These are phyloP conservation scores for Mycteria americana DNA, from an alignment of 2,797 vertebrate species.

Conservation along the genomic window DNA sequence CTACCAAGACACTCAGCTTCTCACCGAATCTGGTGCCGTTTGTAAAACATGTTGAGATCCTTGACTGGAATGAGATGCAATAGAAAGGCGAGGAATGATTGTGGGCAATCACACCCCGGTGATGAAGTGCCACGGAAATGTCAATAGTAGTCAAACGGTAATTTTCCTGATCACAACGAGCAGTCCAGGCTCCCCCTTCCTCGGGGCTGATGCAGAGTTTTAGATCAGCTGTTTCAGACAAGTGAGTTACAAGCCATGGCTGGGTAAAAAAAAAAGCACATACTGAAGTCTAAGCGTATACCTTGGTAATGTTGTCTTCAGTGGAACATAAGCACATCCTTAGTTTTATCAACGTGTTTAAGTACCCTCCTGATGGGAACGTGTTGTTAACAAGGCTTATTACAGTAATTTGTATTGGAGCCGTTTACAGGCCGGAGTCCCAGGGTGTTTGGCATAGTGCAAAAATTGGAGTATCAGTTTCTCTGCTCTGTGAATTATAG, in stretches of 20 bases:
- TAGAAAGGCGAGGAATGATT: not conserved
- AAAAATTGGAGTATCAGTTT: not conserved
- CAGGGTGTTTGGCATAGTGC: not conserved
- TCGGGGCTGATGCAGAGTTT: not conserved
- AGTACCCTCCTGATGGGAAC: not conserved
- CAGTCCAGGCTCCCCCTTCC: not conserved
- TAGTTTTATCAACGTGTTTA: not conserved
- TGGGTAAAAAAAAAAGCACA: not conserved
- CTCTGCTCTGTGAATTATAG: not conserved
- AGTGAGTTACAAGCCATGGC: not conserved
- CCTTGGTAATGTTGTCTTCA: not conserved
- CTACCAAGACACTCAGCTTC: not conserved
- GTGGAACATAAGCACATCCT: not conserved
- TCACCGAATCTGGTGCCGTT: not conserved
- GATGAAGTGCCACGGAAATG: conserved; percentile 7
- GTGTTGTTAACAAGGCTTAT: not conserved
- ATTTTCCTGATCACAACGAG: conserved; percentile 18
- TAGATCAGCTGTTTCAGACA: not conserved
- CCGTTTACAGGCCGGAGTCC: not conserved
- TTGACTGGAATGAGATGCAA: not conserved
- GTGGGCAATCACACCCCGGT: not conserved
- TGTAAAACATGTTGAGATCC: not conserved
- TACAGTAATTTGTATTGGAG: not conserved
- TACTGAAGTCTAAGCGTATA: not conserved
- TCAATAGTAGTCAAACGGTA: conserved; percentile 24